phyloP scores from a whole-genome alignment of 2,797 vertebrate species.

The Enteromius paludinosus region DNA sequence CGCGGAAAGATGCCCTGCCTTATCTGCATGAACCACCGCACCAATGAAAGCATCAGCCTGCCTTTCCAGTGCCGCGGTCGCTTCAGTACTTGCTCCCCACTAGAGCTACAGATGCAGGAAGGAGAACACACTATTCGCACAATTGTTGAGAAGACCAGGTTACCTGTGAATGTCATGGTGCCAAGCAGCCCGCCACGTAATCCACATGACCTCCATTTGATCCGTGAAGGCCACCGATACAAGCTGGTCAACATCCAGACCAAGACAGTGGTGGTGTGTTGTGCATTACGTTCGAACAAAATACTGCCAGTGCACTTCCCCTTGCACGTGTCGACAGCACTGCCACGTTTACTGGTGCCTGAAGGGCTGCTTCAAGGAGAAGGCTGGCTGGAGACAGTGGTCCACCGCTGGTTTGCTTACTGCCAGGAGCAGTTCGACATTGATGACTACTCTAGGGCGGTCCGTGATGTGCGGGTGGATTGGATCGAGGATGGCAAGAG shows the following conservation, averaged over 20 bases:
- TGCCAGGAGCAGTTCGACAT: conserved; percentile 98
- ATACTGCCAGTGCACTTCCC: conserved; percentile 93
- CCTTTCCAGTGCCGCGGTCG: conserved; percentile 97
- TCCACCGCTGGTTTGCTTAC: conserved; percentile 92
- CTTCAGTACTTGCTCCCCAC: conserved; percentile 95
- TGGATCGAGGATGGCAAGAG: conserved; percentile 95
- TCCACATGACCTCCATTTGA: conserved; percentile 94
- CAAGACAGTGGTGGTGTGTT: conserved; percentile 97
- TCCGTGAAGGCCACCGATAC: conserved; percentile 96
- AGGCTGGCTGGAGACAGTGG: conserved; percentile 88
- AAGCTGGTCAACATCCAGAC: conserved; percentile 98
- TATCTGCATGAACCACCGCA: conserved; percentile 99
- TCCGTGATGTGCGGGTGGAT: conserved; percentile 91
- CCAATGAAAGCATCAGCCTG: conserved; percentile 98
- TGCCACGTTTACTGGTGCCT: conserved; percentile 88
- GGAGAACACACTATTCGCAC: conserved; percentile 96
- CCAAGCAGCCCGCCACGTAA: conserved; percentile 92
- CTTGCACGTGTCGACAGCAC: conserved; percentile 82
- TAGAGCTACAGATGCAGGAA: conserved; percentile 98
- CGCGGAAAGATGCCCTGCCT: conserved; percentile 98
- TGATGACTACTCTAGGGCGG: conserved; percentile 93
- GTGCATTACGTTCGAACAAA: conserved; percentile 88
- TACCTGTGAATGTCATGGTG: conserved; percentile 94
- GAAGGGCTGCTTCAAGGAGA: conserved; percentile 92
- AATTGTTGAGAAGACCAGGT: conserved; percentile 95